Evolutionary conservation across 2,797 vertebrate species (phyloP).

Genomic region (Lophius americanus): DNA sequence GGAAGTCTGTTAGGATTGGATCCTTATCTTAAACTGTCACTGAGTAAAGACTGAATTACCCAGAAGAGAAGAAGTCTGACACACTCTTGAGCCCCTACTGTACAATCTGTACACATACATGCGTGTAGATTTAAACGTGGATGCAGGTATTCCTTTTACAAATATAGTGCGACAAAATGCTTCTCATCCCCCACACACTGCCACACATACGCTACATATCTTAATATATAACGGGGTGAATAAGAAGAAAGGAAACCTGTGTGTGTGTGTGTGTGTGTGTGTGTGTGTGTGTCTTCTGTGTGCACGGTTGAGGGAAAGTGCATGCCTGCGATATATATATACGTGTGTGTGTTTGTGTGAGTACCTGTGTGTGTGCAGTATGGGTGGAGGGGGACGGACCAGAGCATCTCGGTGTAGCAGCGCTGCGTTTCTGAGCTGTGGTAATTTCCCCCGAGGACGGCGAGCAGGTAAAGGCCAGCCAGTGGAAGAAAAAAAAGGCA

Average conservation of each 20-base stretch:
- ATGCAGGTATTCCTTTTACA: conserved; percentile 5
- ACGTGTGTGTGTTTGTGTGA: conserved; percentile 25
- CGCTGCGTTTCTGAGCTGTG: conserved; percentile 73
- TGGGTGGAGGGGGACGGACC: conserved; percentile 54
- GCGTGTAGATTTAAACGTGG: conserved; percentile 11
- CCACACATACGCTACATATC: not conserved
- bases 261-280: conserved; percentile 15
- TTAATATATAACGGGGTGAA: conserved; percentile 40
- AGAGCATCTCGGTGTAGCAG: conserved; percentile 66
- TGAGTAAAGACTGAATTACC: conserved; percentile 62
- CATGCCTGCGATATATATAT: not conserved
- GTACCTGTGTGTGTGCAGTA: conserved; percentile 38
- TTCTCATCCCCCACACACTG: conserved; percentile 28
- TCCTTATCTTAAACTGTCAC: conserved; percentile 70
- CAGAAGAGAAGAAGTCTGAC: conserved; percentile 33
- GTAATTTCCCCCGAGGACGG: conserved; percentile 82
- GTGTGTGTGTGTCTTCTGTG: conserved; percentile 37
- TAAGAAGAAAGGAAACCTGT: conserved; percentile 11
- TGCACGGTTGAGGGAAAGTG: conserved; percentile 27
- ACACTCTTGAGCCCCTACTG: conserved; percentile 18
- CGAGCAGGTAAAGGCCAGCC: conserved; percentile 78
- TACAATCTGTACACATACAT: conserved; percentile 12
- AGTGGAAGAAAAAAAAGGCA: conserved; percentile 28
- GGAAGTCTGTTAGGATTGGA: conserved; percentile 38
- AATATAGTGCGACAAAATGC: not conserved